Conservation (phyloP, 2,113 vertebrate species). For the Menura novaehollandiae region DNA sequence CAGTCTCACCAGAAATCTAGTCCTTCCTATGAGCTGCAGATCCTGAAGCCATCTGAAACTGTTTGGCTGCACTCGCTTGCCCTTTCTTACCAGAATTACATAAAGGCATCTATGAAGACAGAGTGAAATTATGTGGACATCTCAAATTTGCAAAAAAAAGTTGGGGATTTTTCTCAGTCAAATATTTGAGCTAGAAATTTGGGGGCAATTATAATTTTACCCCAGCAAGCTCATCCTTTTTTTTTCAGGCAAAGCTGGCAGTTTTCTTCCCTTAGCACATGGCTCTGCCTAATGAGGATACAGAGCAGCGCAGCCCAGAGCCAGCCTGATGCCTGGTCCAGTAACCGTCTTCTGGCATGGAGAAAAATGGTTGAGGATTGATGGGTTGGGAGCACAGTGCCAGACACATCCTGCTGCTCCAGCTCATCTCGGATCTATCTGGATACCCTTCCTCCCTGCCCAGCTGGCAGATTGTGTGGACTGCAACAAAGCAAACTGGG, state of each 20-base stretch:
- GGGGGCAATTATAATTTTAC: not conserved
- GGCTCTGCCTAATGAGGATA: not conserved
- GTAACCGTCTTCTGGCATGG: conserved; percentile 1
- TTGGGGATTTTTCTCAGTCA: not conserved
- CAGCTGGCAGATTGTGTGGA: not conserved
- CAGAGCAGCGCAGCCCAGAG: not conserved
- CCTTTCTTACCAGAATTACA: not conserved
- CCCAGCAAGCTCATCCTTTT: not conserved
- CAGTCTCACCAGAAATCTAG: not conserved
- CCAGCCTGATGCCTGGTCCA: not conserved
- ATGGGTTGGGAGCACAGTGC: not conserved
- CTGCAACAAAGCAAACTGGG: not conserved
- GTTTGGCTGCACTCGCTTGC: not conserved
- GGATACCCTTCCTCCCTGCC: not conserved
- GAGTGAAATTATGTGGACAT: not conserved
- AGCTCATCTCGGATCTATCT: not conserved
- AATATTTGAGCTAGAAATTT: not conserved
- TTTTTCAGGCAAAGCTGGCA: not conserved
- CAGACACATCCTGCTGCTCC: conserved; percentile 42
- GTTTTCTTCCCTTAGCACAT: conserved; percentile 15
- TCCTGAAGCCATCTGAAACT: not conserved
- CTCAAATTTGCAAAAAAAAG: not conserved
- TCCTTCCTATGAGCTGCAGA: not conserved
- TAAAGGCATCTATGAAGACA: not conserved
- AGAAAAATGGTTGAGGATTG: conserved; percentile 41